A percentile compares a stretch with the other conserved stretches of the same genome.
Conservation (phyloP, 2,797 vertebrate species). For the Myotis findleyi region DNA sequence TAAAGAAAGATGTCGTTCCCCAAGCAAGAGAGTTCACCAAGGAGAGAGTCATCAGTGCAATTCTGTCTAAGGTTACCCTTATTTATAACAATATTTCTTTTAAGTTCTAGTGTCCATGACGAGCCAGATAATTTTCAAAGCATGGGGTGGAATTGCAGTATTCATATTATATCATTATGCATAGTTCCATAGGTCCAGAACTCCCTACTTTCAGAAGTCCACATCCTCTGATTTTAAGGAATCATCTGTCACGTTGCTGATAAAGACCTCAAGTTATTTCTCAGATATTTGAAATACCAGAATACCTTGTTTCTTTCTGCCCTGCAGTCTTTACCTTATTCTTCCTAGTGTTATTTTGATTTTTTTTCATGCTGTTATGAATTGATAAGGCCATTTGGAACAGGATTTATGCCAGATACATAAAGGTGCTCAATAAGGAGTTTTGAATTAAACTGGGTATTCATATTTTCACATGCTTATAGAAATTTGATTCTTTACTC, state of each 20-base stretch:
- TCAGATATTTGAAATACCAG: not conserved
- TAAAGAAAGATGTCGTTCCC: not conserved
- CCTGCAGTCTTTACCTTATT: not conserved
- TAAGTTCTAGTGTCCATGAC: not conserved
- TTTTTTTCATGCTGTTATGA: not conserved
- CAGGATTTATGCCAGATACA: not conserved
- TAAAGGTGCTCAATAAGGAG: not conserved
- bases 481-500: constrained; percentile 41
- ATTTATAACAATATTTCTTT: not conserved
- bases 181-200: not conserved
- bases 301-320: not conserved
- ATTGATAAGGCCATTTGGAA: not conserved
- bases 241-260: not conserved
- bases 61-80: not conserved
- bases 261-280: not conserved
- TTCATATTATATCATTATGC: not conserved
- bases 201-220: not conserved
- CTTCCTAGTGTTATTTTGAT: not conserved
- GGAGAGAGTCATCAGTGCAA: not conserved
- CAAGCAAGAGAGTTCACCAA: not conserved
- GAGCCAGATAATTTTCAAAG: not conserved
- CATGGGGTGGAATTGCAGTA: not conserved
- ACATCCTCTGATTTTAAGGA: not conserved
- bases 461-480: not conserved
- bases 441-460: not conserved